phyloP scores from a whole-genome alignment of 2,888 invertebrate species.

The Eilema griseolum region DNA sequence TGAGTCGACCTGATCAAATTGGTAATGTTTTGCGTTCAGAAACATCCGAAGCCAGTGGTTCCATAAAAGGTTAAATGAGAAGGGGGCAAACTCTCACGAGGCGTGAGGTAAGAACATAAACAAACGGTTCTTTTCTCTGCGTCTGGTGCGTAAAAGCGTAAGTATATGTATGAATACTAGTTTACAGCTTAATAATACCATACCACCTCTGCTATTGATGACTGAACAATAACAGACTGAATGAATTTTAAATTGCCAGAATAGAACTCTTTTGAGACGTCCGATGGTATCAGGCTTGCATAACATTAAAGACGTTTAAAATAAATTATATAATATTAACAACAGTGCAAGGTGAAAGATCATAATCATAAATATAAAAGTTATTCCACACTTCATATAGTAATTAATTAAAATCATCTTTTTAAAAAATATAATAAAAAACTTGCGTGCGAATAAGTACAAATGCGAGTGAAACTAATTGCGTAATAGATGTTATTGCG shows the following conservation, averaged over 20 bases:
- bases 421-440: background rate
- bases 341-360: background rate
- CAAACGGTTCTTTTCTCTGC: background rate
- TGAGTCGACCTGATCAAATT: too few relatives aligned
- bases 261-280: background rate
- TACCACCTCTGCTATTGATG: background rate
- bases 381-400: background rate
- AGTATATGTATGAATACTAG: background rate
- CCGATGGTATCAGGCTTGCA: background rate
- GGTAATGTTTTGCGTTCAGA: too few relatives aligned
- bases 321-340: background rate
- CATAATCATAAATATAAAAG: background rate
- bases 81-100: background rate
- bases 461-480: conserved; percentile 10
- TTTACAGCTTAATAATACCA: background rate
- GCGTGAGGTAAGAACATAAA: background rate
- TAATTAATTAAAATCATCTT: background rate
- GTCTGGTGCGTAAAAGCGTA: background rate
- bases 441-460: conserved; percentile 13
- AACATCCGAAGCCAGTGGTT: background rate
- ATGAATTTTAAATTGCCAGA: background rate
- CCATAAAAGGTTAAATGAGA: background rate
- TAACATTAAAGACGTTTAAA: background rate
- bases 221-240: background rate
- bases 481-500: conserved; percentile 8